phyloP scores from a whole-genome alignment of 2,888 invertebrate genomes.

The Plebejus melissa region DNA sequence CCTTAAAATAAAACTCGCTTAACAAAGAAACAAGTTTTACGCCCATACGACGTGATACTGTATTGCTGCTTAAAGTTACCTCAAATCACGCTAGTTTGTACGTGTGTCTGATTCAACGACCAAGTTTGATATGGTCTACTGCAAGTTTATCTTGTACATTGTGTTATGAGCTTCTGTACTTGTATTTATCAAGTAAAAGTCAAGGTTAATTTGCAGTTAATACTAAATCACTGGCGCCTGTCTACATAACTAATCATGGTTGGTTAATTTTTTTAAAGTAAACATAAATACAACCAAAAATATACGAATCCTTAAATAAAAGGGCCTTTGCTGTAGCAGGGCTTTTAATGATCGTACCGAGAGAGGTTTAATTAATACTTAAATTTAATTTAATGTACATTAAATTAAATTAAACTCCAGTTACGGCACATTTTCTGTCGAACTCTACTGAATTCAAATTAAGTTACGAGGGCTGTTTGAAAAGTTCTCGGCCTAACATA shows the following conservation, averaged over 20 bases:
- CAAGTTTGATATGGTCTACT: not conserved
- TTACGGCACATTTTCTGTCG: too few species aligned
- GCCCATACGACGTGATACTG: too few species aligned
- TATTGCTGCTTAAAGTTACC: too few species aligned
- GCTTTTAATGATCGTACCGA: too few species aligned
- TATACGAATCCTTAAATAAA: too few species aligned
- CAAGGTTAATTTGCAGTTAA: constrained; percentile 4
- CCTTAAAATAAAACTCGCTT: not conserved
- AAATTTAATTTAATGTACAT: too few species aligned
- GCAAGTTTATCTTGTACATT: not conserved
- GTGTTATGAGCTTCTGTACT: not conserved
- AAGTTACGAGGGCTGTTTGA: too few species aligned
- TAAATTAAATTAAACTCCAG: too few species aligned
- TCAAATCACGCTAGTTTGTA: not conserved
- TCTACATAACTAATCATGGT: not conserved
- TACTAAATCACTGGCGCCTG: not conserved
- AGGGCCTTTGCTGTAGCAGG: too few species aligned
- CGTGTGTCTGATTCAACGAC: not conserved
- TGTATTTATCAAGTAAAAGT: constrained; percentile 10
- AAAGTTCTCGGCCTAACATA: too few species aligned
- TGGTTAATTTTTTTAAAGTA: not conserved
- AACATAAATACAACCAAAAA: not conserved
- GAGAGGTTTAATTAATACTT: too few species aligned
- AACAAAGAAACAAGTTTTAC: not conserved
- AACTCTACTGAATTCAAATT: too few species aligned